Conservation (phyloP, 2,113 vertebrate species). For the Atlantisia rogersi region DNA sequence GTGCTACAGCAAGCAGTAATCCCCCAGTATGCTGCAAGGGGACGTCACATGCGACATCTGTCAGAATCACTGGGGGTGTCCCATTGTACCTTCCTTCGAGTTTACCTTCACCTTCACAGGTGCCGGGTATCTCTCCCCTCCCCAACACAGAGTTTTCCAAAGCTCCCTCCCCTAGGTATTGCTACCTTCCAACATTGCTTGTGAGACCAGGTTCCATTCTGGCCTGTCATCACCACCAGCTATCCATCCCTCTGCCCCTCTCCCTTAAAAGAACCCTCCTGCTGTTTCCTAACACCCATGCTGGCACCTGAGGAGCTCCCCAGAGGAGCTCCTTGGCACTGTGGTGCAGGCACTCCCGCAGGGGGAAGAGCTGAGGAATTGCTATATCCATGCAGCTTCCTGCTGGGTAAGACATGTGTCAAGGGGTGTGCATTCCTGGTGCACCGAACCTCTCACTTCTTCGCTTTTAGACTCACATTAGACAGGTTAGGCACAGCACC, state of each 20-base stretch:
- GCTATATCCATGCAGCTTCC: background rate
- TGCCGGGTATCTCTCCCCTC: background rate
- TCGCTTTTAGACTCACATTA: background rate
- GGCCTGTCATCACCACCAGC: background rate
- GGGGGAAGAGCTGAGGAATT: background rate
- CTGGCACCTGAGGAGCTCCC: background rate
- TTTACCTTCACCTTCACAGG: background rate
- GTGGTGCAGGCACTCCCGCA: accelerated
- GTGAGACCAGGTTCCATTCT: background rate
- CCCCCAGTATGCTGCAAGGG: background rate
- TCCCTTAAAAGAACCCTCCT: background rate
- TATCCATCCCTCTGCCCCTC: background rate
- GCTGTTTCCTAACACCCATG: background rate
- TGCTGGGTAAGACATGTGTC: background rate
- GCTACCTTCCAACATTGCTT: background rate
- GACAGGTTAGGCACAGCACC: background rate
- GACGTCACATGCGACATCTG: accelerated
- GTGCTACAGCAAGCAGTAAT: background rate
- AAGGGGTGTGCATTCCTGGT: background rate
- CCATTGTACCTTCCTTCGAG: background rate
- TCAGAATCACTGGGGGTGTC: background rate
- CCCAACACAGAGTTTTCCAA: background rate
- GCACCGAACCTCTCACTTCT: background rate
- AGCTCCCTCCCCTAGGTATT: background rate
- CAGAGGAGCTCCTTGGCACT: background rate